phyloP scores from a whole-genome alignment of 2,797 vertebrate genomes.

The Hybognathus amarus region DNA sequence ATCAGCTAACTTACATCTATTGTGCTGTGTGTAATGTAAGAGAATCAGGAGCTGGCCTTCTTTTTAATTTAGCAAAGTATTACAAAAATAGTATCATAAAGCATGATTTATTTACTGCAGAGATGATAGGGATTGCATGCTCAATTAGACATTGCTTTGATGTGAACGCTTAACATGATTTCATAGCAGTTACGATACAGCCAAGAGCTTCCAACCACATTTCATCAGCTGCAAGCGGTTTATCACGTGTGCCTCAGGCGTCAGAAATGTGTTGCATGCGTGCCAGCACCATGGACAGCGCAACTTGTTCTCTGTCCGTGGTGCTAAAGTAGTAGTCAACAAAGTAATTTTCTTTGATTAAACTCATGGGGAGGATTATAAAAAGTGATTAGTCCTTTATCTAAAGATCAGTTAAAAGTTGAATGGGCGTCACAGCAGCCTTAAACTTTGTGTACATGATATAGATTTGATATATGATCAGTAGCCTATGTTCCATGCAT shows the following conservation, averaged over 20 bases:
- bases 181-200: background rate
- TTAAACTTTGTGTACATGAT: background rate
- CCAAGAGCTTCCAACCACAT: background rate
- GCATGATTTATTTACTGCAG: slow-evolving; percentile 13
- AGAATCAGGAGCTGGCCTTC: background rate
- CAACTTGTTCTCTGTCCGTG: background rate
- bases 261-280: slow-evolving; percentile 9
- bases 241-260: background rate
- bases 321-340: slow-evolving; percentile 4
- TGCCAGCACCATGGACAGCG: slow-evolving; percentile 62
- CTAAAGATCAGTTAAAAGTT: background rate
- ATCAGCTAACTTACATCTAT: background rate
- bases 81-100: background rate
- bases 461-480: background rate
- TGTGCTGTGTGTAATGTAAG: background rate
- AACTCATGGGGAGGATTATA: background rate
- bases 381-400: background rate
- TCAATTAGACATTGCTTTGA: slow-evolving; percentile 25
- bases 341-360: background rate
- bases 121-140: background rate
- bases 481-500: background rate
- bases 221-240: slow-evolving; percentile 7
- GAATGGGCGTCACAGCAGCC: background rate
- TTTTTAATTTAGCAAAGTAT: background rate
- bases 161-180: slow-evolving; percentile 2